Evolutionary conservation across 2,113 vertebrate genomes (phyloP).

Genomic region (Mystacornis crossleyi): DNA sequence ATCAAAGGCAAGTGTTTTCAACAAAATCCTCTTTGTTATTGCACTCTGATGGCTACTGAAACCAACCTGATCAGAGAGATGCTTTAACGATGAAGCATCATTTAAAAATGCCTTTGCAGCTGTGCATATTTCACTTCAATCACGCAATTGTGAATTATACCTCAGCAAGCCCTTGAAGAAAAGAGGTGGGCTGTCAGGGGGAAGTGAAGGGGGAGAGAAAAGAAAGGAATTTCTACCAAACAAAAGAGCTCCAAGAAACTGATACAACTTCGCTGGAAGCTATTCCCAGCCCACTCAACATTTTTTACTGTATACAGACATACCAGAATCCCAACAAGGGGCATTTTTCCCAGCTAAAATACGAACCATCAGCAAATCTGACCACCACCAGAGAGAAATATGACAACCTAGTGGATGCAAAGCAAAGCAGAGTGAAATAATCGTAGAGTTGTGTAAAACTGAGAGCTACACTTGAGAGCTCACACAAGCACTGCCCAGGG

Average conservation of each 20-base stretch:
- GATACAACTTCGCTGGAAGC: slow-evolving; percentile 32
- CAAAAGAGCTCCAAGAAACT: slow-evolving; percentile 57
- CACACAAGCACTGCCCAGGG: neutral
- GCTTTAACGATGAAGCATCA: neutral
- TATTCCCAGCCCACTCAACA: slow-evolving; percentile 61
- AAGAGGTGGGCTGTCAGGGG: slow-evolving; percentile 47
- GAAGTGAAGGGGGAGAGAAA: neutral
- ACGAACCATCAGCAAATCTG: slow-evolving; percentile 79
- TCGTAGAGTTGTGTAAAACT: neutral
- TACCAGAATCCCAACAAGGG: slow-evolving; percentile 58
- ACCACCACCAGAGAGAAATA: slow-evolving; percentile 75
- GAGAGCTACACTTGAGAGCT: neutral
- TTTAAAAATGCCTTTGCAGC: slow-evolving; percentile 7
- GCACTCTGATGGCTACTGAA: neutral
- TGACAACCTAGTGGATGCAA: slow-evolving; percentile 58
- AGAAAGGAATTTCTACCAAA: slow-evolving; percentile 27
- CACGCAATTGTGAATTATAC: slow-evolving; percentile 25
- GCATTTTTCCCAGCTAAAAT: slow-evolving; percentile 71
- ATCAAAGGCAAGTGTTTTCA: neutral
- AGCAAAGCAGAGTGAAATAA: neutral
- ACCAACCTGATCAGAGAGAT: slow-evolving; percentile 7
- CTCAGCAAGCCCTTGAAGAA: slow-evolving; percentile 9
- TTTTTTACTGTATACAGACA: slow-evolving; percentile 49
- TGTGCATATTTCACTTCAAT: slow-evolving; percentile 22
- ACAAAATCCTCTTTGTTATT: neutral